Evolutionary conservation across 2,113 vertebrate genomes (phyloP).

Genomic region (Carlito syrichta): DNA sequence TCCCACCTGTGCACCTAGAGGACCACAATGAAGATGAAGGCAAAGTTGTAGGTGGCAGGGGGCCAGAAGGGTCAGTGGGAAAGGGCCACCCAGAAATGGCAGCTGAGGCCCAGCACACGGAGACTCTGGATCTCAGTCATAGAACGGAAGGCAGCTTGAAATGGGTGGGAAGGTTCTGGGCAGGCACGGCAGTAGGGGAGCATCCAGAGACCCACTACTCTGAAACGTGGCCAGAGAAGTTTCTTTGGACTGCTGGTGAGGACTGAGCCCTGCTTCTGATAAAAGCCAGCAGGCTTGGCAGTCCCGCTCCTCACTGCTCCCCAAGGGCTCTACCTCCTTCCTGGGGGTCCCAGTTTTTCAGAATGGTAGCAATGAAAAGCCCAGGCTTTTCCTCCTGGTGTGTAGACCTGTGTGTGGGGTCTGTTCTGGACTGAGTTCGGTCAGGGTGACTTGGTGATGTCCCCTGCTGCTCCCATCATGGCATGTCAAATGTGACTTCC

Average conservation of each 20-base stretch:
- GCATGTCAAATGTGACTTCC: neutral
- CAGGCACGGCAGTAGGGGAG: neutral
- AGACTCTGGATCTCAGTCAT: neutral
- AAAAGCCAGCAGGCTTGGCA: neutral
- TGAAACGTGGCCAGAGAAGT: neutral
- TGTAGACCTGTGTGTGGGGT: neutral
- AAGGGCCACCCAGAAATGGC: neutral
- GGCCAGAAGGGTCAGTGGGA: neutral
- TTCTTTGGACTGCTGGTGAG: neutral
- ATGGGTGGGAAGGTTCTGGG: too few species aligned
- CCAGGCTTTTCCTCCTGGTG: neutral
- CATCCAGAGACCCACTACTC: neutral
- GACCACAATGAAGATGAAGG: neutral
- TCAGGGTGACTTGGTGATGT: neutral
- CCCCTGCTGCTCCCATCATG: too few species aligned
- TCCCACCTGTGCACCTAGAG: neutral
- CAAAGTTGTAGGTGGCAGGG: rapidly evolving
- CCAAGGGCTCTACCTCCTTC: neutral
- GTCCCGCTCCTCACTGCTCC: neutral
- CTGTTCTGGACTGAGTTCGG: neutral
- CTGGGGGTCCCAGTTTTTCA: neutral
- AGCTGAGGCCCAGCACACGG: neutral
- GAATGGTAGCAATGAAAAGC: neutral
- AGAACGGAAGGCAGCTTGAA: neutral
- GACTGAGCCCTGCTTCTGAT: neutral